Conservation (phyloP, 2,113 vertebrate species). For the Baryphthengus martii region DNA sequence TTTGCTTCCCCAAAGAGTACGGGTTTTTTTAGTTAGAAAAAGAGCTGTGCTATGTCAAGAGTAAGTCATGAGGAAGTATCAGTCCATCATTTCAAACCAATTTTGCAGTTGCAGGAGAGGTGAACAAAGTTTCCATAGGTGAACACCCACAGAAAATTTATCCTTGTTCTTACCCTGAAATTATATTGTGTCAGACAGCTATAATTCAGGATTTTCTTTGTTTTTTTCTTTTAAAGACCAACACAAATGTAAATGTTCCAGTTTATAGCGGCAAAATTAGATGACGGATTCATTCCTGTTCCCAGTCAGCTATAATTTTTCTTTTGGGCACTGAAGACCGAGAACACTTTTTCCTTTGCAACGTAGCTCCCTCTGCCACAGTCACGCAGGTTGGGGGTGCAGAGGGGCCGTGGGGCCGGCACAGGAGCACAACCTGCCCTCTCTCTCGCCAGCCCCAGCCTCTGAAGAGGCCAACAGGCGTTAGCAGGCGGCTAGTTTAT, state of each 20-base stretch:
- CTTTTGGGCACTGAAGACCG: background rate
- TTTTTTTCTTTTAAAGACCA: background rate
- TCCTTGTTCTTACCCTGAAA: conserved; percentile 37
- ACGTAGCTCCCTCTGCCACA: rapidly evolving
- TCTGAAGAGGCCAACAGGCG: background rate
- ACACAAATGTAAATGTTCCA: conserved; percentile 41
- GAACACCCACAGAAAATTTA: conserved; percentile 24
- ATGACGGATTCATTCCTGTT: conserved; percentile 11
- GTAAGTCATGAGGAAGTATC: conserved; percentile 29
- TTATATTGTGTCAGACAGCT: background rate
- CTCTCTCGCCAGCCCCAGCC: background rate
- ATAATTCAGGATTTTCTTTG: background rate
- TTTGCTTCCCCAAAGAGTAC: background rate
- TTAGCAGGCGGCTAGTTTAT: background rate
- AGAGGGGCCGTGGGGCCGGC: background rate
- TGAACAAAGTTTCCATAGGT: conserved; percentile 46
- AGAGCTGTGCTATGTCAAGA: background rate
- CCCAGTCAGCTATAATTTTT: background rate
- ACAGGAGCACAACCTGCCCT: background rate
- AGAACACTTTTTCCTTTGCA: background rate
- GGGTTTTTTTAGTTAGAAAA: conserved; percentile 21
- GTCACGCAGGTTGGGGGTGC: background rate
- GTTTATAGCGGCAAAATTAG: conserved; percentile 42
- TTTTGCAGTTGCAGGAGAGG: conserved; percentile 50
- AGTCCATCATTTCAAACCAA: conserved; percentile 57